Base-by-base conservation (phyloP, 2,797 vertebrate genomes). In the Limnodromus scolopaceus region DNA sequence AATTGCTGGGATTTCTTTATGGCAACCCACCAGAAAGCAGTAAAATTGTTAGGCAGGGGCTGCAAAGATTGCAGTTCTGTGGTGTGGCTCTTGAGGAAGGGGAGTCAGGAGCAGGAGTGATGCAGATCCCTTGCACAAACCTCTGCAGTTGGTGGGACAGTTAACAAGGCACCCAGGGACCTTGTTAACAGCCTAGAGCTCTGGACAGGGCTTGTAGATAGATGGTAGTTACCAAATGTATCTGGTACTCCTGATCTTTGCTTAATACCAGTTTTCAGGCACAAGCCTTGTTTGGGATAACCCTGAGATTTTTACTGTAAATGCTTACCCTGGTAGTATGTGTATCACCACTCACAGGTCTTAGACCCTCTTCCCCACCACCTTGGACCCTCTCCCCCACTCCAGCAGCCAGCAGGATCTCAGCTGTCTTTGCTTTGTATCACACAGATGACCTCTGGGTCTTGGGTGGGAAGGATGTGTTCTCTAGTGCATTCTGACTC, bases 71-170 rank as follows among this genome's bases (percentile, higher is more conserved):
- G 61, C 13, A 14, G 24, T 69, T 92, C 53, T 57, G 36, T 32
- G 28, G 34, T 4, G 4, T 39, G 46, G 43, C 27, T 64, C 15
- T 55, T 81, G 69, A 89, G 69, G 60, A 93, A 75, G 17, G 46
- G 34, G 20, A 51, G 23, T 51, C 38, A 27, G 43, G 24, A 92
- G 46, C 43, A 53, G 19, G 34, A 51, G 19, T 32, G 39, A 70
- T 17, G 8, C 4, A 3, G 36, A 49, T 46, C 46, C 36, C 57
- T 90, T 71, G 36, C 38, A 75, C 38, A 87, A 70, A 53, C 36
- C 60, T 49, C 28, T 30, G 45, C 32, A 94, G 89, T 9, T 98
- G 96, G 82, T 99, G 98, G 19, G 98, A 99, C 1, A 98, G 99
- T 43, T 43, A 43, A 43, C 43, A 43, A 43, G 43, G 43, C 17